Evolutionary conservation across 2,888 invertebrate genomes (phyloP), one percentile per base, ranked within the genome.

Genomic region (Drosophila paranaensis): DNA sequence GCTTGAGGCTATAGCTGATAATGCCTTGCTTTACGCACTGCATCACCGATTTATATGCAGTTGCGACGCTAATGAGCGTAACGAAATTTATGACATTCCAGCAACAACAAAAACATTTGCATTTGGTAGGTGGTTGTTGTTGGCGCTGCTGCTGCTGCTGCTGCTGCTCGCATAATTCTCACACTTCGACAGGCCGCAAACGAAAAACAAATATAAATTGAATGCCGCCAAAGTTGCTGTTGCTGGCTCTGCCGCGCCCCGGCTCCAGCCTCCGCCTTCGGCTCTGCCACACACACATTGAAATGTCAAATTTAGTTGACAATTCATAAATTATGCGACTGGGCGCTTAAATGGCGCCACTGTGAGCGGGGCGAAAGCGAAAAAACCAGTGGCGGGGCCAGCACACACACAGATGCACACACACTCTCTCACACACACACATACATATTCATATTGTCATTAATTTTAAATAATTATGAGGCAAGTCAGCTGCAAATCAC

Each of bases 291-390:
- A 84, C 71, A 83, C 87, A 85, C 91, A 92, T 88, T 90, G 91
- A 91, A 91, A 90, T 91, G 91, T 91, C 91, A 91, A 91, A 90
- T 90, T 91, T 89, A 88, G 91, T 90, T 92, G 92, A 91, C 92
- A 91, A 91, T 89, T 91, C 92, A 91, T 91, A 91, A 91, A 91
- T 91, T 91, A 92, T 91, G 84, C 75, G 64, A 71, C 74, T 73
- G 69, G 71, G 67, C 79, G 83, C 81, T 85, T 90, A 91, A 92
- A 88, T 88, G 92, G 91, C 91, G 91, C 91, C 92, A 92, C 70
- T 27, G 45, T 9, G 20, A n/a, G 60, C 11, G 55, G 9, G 4
- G 8, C 14, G 13, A 14, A 11, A 3, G 33, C 16, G 27, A 48
- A 50, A 33, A 50, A 50, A 50, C n/a, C 48, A 6, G 48, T 50